Evolutionary conservation across 2,888 invertebrate species (phyloP).

Genomic region (Microplitis deprimator): DNA sequence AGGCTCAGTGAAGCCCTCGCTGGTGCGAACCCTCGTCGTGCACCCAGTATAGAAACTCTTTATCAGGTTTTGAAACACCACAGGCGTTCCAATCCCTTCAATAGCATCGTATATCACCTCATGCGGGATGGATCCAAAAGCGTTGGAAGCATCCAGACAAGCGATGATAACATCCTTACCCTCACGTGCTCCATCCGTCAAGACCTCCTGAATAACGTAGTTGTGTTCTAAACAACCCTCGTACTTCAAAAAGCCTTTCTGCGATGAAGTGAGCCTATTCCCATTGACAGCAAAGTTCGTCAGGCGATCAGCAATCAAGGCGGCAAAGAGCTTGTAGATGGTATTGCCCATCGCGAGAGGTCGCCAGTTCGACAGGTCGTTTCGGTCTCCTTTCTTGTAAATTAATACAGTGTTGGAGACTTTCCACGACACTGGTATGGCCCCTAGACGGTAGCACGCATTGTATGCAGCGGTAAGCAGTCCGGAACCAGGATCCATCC

Average conservation of each 20-base stretch:
- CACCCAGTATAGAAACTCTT: slow-evolving; percentile 50
- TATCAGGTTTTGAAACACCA: slow-evolving; percentile 42
- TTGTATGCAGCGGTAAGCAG: no score
- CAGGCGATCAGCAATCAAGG: slow-evolving; percentile 51
- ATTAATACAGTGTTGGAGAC: no score
- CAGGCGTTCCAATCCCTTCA: slow-evolving; percentile 40
- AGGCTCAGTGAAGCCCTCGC: no score
- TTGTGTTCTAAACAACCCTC: slow-evolving; percentile 61
- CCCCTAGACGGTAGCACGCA: no score
- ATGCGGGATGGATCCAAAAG: slow-evolving; percentile 66
- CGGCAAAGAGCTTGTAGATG: slow-evolving; percentile 53
- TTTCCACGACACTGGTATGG: no score
- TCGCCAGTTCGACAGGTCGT: slow-evolving; percentile 58
- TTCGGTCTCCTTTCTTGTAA: slow-evolving; percentile 31
- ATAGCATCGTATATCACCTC: slow-evolving; percentile 52
- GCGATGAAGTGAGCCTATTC: slow-evolving; percentile 29
- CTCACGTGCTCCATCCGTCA: slow-evolving; percentile 47
- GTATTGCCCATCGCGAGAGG: slow-evolving; percentile 57
- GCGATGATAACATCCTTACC: slow-evolving; percentile 53
- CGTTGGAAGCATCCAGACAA: slow-evolving; percentile 66
- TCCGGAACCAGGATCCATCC: no score
- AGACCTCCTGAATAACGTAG: slow-evolving; percentile 55
- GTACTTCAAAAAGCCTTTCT: slow-evolving; percentile 63
- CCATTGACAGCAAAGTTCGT: slow-evolving; percentile 15
- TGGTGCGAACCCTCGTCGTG: not conserved